These are phyloP conservation scores for Periplaneta americana DNA, from an alignment of 1,140 invertebrate genomes.

Conservation along the genomic window DNA sequence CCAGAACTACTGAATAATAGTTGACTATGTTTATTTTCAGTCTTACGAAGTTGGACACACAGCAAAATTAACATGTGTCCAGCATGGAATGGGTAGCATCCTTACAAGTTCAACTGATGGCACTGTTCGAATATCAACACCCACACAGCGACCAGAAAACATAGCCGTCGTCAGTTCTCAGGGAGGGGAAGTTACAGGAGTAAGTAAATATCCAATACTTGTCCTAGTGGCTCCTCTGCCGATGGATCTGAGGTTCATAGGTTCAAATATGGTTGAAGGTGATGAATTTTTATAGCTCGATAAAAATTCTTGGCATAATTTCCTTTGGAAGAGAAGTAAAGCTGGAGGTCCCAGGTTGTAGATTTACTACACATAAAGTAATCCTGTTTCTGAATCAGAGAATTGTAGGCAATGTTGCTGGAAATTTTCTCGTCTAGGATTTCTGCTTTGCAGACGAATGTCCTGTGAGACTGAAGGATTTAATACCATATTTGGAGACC, in stretches of 20 bases:
- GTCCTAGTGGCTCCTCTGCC: not conserved
- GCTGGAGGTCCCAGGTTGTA: too few relatives aligned
- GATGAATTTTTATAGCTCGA: not conserved
- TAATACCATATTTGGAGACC: too few relatives aligned
- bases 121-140: conserved; percentile 34
- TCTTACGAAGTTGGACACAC: conserved; percentile 15
- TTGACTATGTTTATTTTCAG: conserved; percentile 3
- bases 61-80: conserved; percentile 32
- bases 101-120: conserved; percentile 36
- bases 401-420: too few relatives aligned
- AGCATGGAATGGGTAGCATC: conserved; percentile 29
- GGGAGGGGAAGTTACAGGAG: conserved; percentile 34
- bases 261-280: not conserved
- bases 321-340: too few relatives aligned
- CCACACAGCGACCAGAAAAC: conserved; percentile 34
- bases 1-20: too few relatives aligned
- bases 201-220: conserved; percentile 24
- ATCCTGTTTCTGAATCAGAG: too few relatives aligned
- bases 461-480: too few relatives aligned
- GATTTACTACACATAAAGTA: too few relatives aligned
- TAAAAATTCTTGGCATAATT: too few relatives aligned
- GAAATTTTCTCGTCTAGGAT: too few relatives aligned
- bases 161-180: conserved; percentile 27
- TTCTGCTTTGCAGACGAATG: too few relatives aligned
- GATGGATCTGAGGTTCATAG: not conserved